Conservation (phyloP, 1,140 invertebrate genomes). For the Drosophila lini region DNA sequence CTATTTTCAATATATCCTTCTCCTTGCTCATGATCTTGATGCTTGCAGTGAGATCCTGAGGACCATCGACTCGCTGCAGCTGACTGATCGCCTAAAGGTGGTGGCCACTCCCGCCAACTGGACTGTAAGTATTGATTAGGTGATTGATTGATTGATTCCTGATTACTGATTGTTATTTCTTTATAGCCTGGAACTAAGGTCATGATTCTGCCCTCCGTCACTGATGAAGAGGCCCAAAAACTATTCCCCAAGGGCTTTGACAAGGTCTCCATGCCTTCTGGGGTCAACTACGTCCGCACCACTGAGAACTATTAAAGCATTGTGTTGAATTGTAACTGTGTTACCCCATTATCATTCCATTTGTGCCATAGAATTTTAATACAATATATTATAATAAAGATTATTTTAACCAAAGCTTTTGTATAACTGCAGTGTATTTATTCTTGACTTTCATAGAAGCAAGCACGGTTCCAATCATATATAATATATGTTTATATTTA, state of each 20-base stretch:
- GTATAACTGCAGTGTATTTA: not conserved
- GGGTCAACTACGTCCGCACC: constrained; percentile 91
- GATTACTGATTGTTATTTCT: not conserved
- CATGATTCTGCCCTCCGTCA: constrained; percentile 92
- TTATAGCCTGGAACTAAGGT: constrained; percentile 90
- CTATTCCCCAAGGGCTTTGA: constrained; percentile 91
- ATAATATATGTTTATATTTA: not conserved
- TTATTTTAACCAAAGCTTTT: not conserved
- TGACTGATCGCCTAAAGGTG: constrained; percentile 89
- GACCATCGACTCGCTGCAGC: constrained; percentile 94
- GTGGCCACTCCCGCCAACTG: constrained; percentile 95
- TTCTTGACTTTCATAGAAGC: not conserved
- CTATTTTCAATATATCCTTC: not conserved
- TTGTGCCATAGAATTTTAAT: constrained; percentile 32
- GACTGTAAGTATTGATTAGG: constrained; percentile 87
- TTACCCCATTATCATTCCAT: not conserved
- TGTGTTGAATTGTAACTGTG: not conserved
- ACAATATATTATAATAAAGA: constrained; percentile 13
- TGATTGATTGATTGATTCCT: constrained; percentile 80
- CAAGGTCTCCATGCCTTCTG: constrained; percentile 90
- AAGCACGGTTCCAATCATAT: not conserved
- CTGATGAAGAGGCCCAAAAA: constrained; percentile 88
- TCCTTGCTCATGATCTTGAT: not conserved
- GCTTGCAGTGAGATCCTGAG: constrained; percentile 93
- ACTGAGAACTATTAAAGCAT: constrained; percentile 90